Base-by-base conservation (phyloP, 2,113 vertebrate genomes). In the Ptilonorhynchus violaceus region DNA sequence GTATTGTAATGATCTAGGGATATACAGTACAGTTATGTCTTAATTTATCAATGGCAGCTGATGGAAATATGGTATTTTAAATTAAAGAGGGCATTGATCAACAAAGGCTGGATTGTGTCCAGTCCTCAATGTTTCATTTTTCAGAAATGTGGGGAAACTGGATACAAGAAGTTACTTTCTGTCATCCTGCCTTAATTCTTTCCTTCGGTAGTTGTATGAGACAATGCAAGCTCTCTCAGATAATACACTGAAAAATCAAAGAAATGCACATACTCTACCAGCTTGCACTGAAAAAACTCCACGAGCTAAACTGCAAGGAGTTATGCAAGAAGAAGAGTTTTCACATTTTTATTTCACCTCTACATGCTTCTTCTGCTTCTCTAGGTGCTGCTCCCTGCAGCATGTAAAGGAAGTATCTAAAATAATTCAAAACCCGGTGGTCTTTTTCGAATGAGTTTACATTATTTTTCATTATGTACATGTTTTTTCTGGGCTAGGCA, bases 251-350 rank as follows among this genome's bases (percentile, higher is more conserved):
- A 53, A 74, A 92, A 91, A 64, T 25, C 37, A 78, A 88, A 50
- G 16, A 37, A 87, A 85, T 70, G 22, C 2, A 28, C 21, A 27
- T 24, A 3, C 3, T 77, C 14, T 68, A 35, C 27, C 22, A 73
- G 4, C 13, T 74, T 62, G 7, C 5, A 22, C 17, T 37, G 41
- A 52, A 67, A 62, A 11, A 0, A 0, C 5, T 1, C 9, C 17
- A n/a, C 8, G 13, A 78, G 9, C 4, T 78, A 47, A 67, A 50
- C 3, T 67, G 22, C 15, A 66, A 78, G 12, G 25, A 55, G 7
- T 78, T 85, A 46, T 12, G 16, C 8, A 39, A 73, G 21, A 42
- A 72, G 27, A 73, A 44, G 7, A 5, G 5, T 2, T 47, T 80
- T 75, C 8, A 18, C 8, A 35, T 52, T 78, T 56, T 62, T n/a